These are phyloP conservation scores for Lepidocolaptes lacrymiger DNA, from an alignment of 2,797 vertebrate species.

Conservation along the genomic window DNA sequence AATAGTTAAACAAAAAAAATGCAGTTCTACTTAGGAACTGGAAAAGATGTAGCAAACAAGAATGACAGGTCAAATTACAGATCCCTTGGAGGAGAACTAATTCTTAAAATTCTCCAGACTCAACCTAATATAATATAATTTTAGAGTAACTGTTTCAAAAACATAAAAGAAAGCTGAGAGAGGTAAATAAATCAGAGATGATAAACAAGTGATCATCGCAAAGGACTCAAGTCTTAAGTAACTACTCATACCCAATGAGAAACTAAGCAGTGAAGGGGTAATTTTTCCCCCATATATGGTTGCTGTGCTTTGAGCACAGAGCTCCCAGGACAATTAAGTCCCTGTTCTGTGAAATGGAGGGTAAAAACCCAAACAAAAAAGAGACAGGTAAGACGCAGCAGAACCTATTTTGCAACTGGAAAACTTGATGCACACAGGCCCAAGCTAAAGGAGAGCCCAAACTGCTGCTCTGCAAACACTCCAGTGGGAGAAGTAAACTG, in stretches of 20 bases:
- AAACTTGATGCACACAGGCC: not conserved
- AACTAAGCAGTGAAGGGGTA: not conserved
- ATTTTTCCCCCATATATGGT: not conserved
- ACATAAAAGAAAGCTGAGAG: not conserved
- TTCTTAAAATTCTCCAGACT: not conserved
- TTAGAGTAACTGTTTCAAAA: not conserved
- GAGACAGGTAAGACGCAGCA: not conserved
- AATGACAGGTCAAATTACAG: not conserved
- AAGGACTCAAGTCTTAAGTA: not conserved
- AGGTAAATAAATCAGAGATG: not conserved
- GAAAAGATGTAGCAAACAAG: not conserved
- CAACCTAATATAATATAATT: not conserved
- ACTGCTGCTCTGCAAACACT: not conserved
- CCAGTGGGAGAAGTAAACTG: not conserved
- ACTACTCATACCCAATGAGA: not conserved
- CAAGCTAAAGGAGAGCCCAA: not conserved
- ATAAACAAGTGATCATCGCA: not conserved
- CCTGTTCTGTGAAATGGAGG: not conserved
- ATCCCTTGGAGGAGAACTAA: not conserved
- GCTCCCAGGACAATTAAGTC: not conserved
- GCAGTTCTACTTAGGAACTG: not conserved
- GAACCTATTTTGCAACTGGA: not conserved
- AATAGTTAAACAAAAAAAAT: not conserved
- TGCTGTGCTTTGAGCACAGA: not conserved
- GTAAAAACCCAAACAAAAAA: fast-evolving